A percentile compares a stretch with the other conserved stretches of the same genome.
Conservation (phyloP, 1,140 invertebrate genomes). For the Antheraea pernyi region DNA sequence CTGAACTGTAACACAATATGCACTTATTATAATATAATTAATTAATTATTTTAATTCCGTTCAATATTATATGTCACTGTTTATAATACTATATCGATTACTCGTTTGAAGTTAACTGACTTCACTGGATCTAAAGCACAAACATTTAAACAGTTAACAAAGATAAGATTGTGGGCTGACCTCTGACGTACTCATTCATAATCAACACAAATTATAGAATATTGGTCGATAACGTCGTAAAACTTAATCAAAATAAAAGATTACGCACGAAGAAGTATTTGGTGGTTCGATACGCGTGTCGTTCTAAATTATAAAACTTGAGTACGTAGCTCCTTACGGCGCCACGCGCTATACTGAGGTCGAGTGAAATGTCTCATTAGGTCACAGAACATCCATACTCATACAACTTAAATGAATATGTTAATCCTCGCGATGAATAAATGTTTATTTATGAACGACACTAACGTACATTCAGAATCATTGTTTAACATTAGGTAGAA, state of each 20-base stretch:
- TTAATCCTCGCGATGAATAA: slow-evolving; percentile 49
- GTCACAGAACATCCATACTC: slow-evolving; percentile 44
- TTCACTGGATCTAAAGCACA: slow-evolving; percentile 63
- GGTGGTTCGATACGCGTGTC: slow-evolving; percentile 35
- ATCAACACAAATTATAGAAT: slow-evolving; percentile 69
- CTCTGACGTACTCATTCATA: slow-evolving; percentile 66
- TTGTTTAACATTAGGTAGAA: slow-evolving; percentile 20
- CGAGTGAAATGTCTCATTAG: slow-evolving; percentile 49
- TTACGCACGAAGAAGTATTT: slow-evolving; percentile 49
- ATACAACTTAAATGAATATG: slow-evolving; percentile 66
- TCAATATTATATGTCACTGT: slow-evolving; percentile 8
- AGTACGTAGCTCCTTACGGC: slow-evolving; percentile 41
- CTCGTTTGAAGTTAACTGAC: slow-evolving; percentile 43
- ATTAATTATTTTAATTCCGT: slow-evolving; percentile 6
- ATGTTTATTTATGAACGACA: slow-evolving; percentile 49
- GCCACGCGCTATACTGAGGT: slow-evolving; percentile 30
- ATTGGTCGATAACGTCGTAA: slow-evolving; percentile 50
- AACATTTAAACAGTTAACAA: slow-evolving; percentile 72
- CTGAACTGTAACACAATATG: slow-evolving; percentile 17
- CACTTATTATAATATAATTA: slow-evolving; percentile 3
- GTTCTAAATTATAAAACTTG: slow-evolving; percentile 26
- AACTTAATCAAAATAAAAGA: slow-evolving; percentile 63
- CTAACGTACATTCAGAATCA: slow-evolving; percentile 53
- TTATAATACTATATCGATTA: slow-evolving; percentile 12
- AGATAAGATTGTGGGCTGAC: slow-evolving; percentile 72